Percentiles rank a stretch among this genome's conserved stretches.
These are phyloP conservation scores for Rallus limicola DNA, from an alignment of 2,113 vertebrate species.

Conservation along the genomic window DNA sequence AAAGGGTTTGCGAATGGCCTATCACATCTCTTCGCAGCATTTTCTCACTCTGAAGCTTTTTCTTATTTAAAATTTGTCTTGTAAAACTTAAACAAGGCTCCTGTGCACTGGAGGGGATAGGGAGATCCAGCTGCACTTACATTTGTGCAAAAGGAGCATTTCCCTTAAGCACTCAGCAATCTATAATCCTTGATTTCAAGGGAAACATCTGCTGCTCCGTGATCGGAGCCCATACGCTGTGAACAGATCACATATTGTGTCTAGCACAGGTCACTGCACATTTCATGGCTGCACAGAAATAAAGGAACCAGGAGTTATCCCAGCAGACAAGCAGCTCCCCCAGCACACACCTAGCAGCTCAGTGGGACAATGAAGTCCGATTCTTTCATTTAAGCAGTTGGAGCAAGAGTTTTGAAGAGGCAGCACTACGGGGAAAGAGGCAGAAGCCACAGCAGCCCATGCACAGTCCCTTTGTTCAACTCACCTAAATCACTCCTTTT, in stretches of 20 bases:
- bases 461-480: accelerated
- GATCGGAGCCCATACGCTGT: neutral
- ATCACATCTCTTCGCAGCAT: neutral
- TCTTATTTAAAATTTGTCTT: neutral
- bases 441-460: accelerated
- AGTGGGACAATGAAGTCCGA: too few species aligned
- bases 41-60: neutral
- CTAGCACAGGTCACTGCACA: neutral
- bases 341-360: accelerated
- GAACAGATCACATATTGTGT: accelerated
- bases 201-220: neutral
- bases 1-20: neutral
- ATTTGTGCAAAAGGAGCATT: neutral
- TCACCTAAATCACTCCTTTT: neutral
- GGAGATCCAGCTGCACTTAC: neutral
- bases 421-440: accelerated
- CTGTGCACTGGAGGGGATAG: neutral
- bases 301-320: neutral
- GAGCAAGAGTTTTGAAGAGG: neutral
- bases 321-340: neutral
- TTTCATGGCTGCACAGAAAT: neutral
- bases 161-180: neutral
- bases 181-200: neutral
- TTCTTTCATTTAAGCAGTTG: too few species aligned
- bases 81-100: neutral